Conservation (phyloP, 2,113 vertebrate species). For the Archocentrus centrarchus region DNA sequence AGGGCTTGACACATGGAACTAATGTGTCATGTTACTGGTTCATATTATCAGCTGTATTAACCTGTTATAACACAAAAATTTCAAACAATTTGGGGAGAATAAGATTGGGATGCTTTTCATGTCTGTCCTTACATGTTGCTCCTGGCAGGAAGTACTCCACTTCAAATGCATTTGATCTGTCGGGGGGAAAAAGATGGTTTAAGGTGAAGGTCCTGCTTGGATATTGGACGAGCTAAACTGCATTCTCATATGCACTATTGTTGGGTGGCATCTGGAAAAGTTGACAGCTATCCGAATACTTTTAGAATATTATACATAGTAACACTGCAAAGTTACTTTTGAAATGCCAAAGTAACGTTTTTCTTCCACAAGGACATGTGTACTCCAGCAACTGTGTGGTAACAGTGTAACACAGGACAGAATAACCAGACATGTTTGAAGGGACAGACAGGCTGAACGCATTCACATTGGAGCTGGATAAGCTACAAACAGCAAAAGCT, state of each 20-base stretch:
- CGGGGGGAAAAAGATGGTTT: background rate
- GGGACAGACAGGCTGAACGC: background rate
- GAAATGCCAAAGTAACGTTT: too few species aligned
- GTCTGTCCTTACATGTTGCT: background rate
- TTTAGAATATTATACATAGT: background rate
- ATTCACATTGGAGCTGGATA: background rate
- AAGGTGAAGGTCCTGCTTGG: background rate
- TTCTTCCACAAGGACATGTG: too few species aligned
- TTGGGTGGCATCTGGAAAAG: background rate
- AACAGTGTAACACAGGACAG: background rate
- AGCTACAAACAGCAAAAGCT: background rate
- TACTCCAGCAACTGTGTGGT: background rate
- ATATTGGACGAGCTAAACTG: background rate
- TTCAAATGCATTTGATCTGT: background rate
- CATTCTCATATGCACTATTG: background rate
- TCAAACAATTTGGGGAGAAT: background rate
- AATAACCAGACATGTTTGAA: background rate
- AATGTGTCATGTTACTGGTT: background rate
- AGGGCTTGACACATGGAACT: background rate
- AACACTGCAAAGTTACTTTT: background rate
- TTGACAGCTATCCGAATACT: background rate
- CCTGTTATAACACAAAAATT: background rate
- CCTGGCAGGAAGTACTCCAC: background rate
- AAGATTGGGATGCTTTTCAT: background rate
- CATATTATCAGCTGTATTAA: background rate